These are phyloP conservation scores for Loriculus beryllinus DNA, from an alignment of 2,797 vertebrate species.

Conservation along the genomic window DNA sequence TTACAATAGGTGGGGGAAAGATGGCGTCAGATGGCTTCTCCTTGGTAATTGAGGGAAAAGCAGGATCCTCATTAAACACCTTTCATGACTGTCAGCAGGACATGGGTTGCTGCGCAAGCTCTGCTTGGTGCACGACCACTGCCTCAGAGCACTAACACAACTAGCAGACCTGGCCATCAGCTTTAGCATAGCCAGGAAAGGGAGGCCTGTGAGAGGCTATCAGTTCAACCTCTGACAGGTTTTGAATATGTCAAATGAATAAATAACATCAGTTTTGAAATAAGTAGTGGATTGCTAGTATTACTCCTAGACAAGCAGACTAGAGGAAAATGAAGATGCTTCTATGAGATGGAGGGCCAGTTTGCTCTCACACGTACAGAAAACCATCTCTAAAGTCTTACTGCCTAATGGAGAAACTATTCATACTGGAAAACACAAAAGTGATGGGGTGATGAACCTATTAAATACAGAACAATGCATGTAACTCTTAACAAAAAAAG, in stretches of 20 bases:
- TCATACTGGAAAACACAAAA: background rate
- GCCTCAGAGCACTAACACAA: background rate
- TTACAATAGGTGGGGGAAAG: background rate
- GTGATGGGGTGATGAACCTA: background rate
- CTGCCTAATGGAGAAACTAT: background rate
- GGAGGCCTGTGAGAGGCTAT: background rate
- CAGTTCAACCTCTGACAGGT: background rate
- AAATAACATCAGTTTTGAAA: background rate
- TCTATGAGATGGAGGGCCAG: background rate
- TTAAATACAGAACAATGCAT: background rate
- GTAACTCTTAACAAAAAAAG: background rate
- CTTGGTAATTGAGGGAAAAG: background rate
- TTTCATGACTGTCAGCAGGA: background rate
- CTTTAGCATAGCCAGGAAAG: background rate
- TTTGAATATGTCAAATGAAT: background rate
- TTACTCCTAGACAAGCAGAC: background rate
- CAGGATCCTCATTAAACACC: background rate
- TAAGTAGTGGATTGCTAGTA: background rate
- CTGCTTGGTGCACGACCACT: background rate
- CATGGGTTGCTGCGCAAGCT: fast-evolving
- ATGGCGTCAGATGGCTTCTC: background rate
- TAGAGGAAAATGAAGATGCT: background rate
- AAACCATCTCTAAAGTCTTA: background rate
- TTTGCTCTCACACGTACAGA: background rate
- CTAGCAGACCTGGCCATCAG: background rate